These are phyloP conservation scores for Glaucopsyche alexis DNA, from an alignment of 2,888 invertebrate genomes.

Conservation along the genomic window DNA sequence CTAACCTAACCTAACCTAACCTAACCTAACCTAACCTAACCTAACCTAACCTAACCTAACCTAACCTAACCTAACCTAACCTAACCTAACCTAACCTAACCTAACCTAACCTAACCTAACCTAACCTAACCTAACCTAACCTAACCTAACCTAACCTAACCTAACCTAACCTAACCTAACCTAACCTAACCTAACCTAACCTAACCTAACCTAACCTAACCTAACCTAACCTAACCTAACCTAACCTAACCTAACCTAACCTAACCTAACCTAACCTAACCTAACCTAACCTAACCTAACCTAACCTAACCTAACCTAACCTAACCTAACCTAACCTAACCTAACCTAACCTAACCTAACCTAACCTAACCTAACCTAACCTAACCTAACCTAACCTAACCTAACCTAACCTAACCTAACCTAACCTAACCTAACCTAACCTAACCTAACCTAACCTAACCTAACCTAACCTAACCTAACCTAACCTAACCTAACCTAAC, in stretches of 20 bases:
- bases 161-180: constrained; percentile 29
- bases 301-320: constrained; percentile 33
- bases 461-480: constrained; percentile 31
- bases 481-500: constrained; percentile 31
- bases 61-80: constrained; percentile 32
- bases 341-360: constrained; percentile 31
- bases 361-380: constrained; percentile 28
- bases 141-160: constrained; percentile 32
- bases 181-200: constrained; percentile 35
- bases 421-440: constrained; percentile 33
- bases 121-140: constrained; percentile 23
- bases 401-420: constrained; percentile 29
- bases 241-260: constrained; percentile 21
- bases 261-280: constrained; percentile 28
- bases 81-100: constrained; percentile 30
- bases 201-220: constrained; percentile 33
- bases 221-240: constrained; percentile 30
- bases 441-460: constrained; percentile 21
- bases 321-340: constrained; percentile 34
- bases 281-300: constrained; percentile 33
- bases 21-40: constrained; percentile 19
- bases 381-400: constrained; percentile 30
- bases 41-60: constrained; percentile 34
- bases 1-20: constrained; percentile 29
- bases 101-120: constrained; percentile 18